Evolutionary conservation across 2,797 vertebrate species (phyloP).

Genomic region (Adelosebastes latens): DNA sequence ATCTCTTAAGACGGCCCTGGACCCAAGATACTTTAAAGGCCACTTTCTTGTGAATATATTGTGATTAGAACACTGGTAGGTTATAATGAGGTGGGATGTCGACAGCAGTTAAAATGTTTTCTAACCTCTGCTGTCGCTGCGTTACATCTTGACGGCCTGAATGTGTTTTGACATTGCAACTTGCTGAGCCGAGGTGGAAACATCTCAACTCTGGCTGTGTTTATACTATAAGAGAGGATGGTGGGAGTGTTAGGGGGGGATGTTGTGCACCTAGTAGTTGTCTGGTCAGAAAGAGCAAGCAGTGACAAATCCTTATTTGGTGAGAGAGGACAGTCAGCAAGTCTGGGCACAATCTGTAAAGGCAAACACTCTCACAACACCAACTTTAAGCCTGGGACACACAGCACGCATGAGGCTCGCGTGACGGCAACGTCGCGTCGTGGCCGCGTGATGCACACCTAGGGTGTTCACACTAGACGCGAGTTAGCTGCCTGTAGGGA

Average conservation of each 20-base stretch:
- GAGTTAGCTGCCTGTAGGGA: too few relatives aligned
- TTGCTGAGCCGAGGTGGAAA: conserved; percentile 36
- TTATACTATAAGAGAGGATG: conserved; percentile 36
- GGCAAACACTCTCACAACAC: not conserved
- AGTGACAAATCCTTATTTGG: conserved; percentile 68
- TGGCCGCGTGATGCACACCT: too few relatives aligned
- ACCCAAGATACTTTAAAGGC: not conserved
- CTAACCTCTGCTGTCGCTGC: not conserved
- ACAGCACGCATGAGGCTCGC: too few relatives aligned
- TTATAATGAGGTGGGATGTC: not conserved
- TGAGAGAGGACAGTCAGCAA: conserved; percentile 16
- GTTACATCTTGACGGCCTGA: not conserved
- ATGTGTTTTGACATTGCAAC: conserved; percentile 34
- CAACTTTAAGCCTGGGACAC: too few relatives aligned
- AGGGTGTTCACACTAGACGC: too few relatives aligned
- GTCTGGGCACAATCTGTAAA: conserved; percentile 7
- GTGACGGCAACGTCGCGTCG: too few relatives aligned
- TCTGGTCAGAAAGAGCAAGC: conserved; percentile 9
- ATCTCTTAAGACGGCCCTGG: too few relatives aligned
- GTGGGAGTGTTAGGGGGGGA: conserved; percentile 7
- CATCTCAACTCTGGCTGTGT: conserved; percentile 33
- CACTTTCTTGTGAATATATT: not conserved
- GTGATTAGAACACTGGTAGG: not conserved
- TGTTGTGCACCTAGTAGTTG: conserved; percentile 6
- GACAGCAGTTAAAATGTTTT: not conserved